These are phyloP conservation scores for Antennarius striatus DNA, from an alignment of 2,113 vertebrate genomes.

Conservation along the genomic window DNA sequence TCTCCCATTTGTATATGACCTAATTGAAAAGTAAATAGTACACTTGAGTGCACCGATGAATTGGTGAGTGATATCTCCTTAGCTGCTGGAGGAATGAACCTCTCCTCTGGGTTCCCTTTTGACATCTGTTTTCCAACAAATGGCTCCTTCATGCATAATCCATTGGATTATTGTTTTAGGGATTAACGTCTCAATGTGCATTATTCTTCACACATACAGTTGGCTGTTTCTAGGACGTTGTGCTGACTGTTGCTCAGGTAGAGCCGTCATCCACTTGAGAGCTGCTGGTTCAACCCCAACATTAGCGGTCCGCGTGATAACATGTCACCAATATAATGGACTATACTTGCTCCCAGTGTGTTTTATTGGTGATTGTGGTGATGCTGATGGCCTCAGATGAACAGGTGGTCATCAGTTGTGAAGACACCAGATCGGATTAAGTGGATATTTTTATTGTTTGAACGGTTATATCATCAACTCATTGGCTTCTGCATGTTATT, in stretches of 20 bases:
- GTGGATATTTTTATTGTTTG: no score
- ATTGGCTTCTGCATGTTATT: no score
- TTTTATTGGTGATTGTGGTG: no score
- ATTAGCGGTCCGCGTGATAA: no score
- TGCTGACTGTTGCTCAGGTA: constrained; percentile 21
- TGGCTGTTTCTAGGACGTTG: constrained; percentile 53
- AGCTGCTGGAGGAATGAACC: constrained; percentile 74
- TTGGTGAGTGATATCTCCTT: constrained; percentile 75
- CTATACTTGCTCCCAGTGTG: no score
- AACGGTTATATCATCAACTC: no score
- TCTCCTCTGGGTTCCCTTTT: constrained; percentile 2
- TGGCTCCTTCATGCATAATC: constrained; percentile 39
- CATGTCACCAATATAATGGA: no score
- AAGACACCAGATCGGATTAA: no score
- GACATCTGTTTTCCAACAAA: constrained; percentile 59
- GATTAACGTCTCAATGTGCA: constrained; percentile 55
- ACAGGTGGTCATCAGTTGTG: no score
- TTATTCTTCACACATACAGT: constrained; percentile 56
- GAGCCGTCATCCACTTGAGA: no score
- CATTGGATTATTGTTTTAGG: constrained; percentile 58
- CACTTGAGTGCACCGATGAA: constrained; percentile 72
- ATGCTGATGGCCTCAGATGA: no score
- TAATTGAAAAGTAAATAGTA: constrained; percentile 80
- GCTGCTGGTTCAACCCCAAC: no score
- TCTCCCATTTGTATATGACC: constrained; percentile 73